Conservation (phyloP, 1,140 invertebrate genomes). For the Andrena cerasifolii region DNA sequence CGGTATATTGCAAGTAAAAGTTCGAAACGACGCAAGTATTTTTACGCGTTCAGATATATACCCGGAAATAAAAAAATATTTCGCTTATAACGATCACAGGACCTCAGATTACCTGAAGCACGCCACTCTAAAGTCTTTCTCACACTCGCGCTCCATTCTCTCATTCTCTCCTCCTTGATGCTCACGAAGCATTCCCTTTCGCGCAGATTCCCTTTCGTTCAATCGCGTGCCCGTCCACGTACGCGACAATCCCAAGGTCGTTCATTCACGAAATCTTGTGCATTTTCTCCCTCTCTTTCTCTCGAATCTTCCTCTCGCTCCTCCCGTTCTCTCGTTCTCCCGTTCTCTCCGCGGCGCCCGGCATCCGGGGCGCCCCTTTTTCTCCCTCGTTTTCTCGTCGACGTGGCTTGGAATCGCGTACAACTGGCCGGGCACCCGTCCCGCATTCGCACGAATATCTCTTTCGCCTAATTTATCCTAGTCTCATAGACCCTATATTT, state of each 20-base stretch:
- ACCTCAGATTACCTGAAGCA: constrained; percentile 83
- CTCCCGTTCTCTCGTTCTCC: constrained; percentile 33
- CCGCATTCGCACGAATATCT: constrained; percentile 64
- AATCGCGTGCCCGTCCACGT: constrained; percentile 53
- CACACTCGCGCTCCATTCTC: constrained; percentile 46
- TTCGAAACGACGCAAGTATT: constrained; percentile 81
- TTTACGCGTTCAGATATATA: constrained; percentile 78
- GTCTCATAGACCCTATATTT: constrained; percentile 82
- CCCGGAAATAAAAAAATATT: constrained; percentile 83
- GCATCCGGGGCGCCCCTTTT: constrained; percentile 3
- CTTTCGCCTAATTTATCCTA: constrained; percentile 80
- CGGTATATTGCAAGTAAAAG: constrained; percentile 83
- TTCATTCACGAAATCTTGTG: constrained; percentile 52
- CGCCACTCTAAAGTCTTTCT: constrained; percentile 73
- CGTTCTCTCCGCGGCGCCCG: constrained; percentile 4
- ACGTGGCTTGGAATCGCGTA: constrained; percentile 46
- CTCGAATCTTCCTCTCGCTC: constrained; percentile 30
- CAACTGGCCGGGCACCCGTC: constrained; percentile 50
- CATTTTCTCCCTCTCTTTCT: not conserved
- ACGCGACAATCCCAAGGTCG: constrained; percentile 57
- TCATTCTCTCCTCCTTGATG: constrained; percentile 60
- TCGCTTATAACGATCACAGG: constrained; percentile 83
- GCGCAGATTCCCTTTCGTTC: constrained; percentile 11
- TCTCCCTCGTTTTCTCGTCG: constrained; percentile 50
- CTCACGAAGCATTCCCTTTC: constrained; percentile 69